A percentile compares a stretch with the other conserved stretches of the same genome.
Evolutionary conservation across 1,140 invertebrate species (phyloP).

Genomic region (Lepeophtheirus salmonis): DNA sequence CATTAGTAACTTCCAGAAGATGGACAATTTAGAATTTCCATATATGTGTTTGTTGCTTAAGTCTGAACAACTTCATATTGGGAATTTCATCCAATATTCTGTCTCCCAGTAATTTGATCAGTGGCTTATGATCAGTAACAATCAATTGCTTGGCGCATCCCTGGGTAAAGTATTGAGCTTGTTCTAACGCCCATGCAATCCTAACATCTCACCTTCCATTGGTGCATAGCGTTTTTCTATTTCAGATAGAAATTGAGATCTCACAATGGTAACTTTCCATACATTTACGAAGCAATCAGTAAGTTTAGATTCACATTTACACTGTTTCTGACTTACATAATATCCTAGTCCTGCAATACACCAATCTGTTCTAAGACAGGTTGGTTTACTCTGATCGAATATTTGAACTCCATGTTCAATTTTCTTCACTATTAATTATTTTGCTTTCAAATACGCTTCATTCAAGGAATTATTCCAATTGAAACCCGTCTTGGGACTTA

Average conservation of each 20-base stretch:
- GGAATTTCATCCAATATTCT: slow-evolving; percentile 4
- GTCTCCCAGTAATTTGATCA: slow-evolving; percentile 14
- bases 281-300: not conserved
- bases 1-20: slow-evolving; percentile 3
- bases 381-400: not conserved
- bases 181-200: slow-evolving; percentile 17
- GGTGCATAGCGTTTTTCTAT: no score
- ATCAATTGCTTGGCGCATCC: not conserved
- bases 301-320: not conserved
- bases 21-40: no score
- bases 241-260: not conserved
- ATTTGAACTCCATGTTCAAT: not conserved
- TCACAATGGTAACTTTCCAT: not conserved
- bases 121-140: slow-evolving; percentile 18
- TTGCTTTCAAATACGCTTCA: not conserved
- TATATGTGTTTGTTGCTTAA: not conserved
- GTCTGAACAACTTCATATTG: slow-evolving; percentile 2
- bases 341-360: slow-evolving; percentile 11
- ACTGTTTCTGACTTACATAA: slow-evolving; percentile 17
- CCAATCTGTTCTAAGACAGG: slow-evolving; percentile 7
- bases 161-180: slow-evolving; percentile 11
- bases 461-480: not conserved
- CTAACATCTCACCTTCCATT: no score
- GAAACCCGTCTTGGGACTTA: not conserved
- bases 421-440: not conserved